A percentile compares a stretch with the other conserved stretches of the same genome.
These are phyloP conservation scores for Austrofundulus limnaeus DNA, from an alignment of 2,113 vertebrate genomes.

Conservation along the genomic window DNA sequence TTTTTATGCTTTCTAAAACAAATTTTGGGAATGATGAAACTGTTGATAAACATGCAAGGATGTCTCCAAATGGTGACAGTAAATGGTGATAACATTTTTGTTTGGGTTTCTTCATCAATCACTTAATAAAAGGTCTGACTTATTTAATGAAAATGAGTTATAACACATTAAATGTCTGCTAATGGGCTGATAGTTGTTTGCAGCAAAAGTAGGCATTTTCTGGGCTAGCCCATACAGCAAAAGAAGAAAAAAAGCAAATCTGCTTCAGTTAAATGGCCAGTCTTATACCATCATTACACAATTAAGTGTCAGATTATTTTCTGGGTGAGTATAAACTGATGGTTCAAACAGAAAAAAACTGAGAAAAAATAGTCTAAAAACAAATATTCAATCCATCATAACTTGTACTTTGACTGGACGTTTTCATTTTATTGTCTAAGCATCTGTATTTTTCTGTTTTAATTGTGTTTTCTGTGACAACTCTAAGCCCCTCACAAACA, in stretches of 20 bases:
- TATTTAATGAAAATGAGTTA: too few relatives aligned
- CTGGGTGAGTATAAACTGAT: background rate
- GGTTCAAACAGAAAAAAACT: background rate
- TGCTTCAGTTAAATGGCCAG: background rate
- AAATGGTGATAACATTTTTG: background rate
- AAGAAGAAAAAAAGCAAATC: background rate
- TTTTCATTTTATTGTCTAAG: background rate
- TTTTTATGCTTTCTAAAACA: too few relatives aligned
- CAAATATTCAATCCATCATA: too few relatives aligned
- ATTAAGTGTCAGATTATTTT: background rate
- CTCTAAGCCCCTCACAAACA: constrained; percentile 16
- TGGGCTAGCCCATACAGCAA: background rate
- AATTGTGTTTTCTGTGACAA: constrained; percentile 11
- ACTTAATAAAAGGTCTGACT: background rate
- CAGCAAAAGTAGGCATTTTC: background rate
- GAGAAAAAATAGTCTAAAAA: too few relatives aligned
- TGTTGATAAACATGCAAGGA: background rate
- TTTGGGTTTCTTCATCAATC: background rate
- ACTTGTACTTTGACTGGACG: background rate
- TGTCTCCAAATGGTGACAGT: background rate
- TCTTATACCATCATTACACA: background rate
- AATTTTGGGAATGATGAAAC: background rate
- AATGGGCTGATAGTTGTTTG: background rate
- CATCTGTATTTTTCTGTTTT: constrained; percentile 11
- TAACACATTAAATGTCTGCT: background rate